Evolutionary conservation across 2,888 invertebrate species (phyloP).

Genomic region (Melinaea menophilus): DNA sequence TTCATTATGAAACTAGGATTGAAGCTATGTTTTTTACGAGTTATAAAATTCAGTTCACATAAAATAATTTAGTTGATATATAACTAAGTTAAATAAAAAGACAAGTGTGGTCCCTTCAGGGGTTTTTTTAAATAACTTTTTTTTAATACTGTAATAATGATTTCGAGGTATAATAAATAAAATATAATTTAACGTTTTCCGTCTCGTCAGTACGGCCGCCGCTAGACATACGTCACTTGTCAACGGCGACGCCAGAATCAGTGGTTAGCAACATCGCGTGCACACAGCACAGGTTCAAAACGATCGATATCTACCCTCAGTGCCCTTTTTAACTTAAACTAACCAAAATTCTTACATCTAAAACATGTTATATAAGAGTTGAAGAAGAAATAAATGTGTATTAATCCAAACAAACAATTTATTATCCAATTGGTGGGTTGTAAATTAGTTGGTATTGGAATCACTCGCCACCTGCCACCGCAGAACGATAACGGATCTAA

Average conservation of each 20-base stretch:
- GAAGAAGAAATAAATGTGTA: neutral
- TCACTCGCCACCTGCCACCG: conserved; percentile 27
- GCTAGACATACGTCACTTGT: conserved; percentile 57
- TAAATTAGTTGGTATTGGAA: conserved; percentile 13
- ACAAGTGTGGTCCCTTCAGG: no score
- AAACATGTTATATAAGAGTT: neutral
- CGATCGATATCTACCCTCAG: conserved; percentile 54
- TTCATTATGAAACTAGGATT: no score
- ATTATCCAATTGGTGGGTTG: no score
- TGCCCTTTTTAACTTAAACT: conserved; percentile 15
- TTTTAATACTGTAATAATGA: no score
- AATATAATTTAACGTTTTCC: conserved; percentile 18
- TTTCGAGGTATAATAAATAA: no score
- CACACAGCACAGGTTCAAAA: conserved; percentile 39
- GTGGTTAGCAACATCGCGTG: conserved; percentile 44
- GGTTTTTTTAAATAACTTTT: no score
- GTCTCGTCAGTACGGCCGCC: conserved; percentile 46
- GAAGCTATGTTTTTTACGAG: no score
- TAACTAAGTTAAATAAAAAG: no score
- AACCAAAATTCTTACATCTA: conserved; percentile 11
- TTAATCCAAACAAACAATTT: neutral
- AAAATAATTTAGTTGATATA: no score
- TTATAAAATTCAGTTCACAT: no score
- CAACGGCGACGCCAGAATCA: conserved; percentile 53
- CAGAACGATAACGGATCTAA: conserved; percentile 22